Base-by-base conservation (phyloP, 2,888 invertebrate species). In the Abrostola tripartita region DNA sequence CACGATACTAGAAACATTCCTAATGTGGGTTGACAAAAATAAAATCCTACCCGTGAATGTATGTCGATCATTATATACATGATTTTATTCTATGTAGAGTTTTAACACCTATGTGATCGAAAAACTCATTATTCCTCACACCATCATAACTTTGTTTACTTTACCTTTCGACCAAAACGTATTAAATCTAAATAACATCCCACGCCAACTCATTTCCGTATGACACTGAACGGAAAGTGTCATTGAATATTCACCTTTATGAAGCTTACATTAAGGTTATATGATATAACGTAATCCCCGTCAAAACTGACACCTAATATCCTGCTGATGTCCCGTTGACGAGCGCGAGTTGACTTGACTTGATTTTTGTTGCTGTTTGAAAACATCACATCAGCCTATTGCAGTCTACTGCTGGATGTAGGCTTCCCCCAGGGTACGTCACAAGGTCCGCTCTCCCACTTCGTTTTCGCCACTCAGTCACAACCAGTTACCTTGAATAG, bases 221-320 rank as follows among this genome's bases (percentile, higher is more conserved):
- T 55, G 64, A 58, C 68, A 61, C 52, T 52, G 53, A 54, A 41
- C 37, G 52, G 65, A 50, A 61, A 74, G 44, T 50, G 59, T 53
- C 63, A 14, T 7, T 52, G 55, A 68, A 71, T 57, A 61, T 73
- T 67, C 53, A 74, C 60, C 71, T 67, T 58, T 61, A 74, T 74
- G 24, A 4, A 24, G 24, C 24, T 24, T 24, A 24, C 4, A 24
- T 24, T 74, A 57, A 56, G 37, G 67, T 66, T 62, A 52, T 57
- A 67, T 50, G 50, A 55, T 47, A 61, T 64, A 65, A 56, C 49
- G 64, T 68, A 68, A 78, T 71, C 63, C 57, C 37, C 49, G 63
- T 78, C 79, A 61, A 71, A 52, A 52, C 10, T 44, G 71, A 71
- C 75, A 72, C 63, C 53, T 78, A 74, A 81, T 82, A 82, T 80